Evolutionary conservation across 1,140 invertebrate genomes (phyloP).

Genomic region (Nautilus pompilius): DNA sequence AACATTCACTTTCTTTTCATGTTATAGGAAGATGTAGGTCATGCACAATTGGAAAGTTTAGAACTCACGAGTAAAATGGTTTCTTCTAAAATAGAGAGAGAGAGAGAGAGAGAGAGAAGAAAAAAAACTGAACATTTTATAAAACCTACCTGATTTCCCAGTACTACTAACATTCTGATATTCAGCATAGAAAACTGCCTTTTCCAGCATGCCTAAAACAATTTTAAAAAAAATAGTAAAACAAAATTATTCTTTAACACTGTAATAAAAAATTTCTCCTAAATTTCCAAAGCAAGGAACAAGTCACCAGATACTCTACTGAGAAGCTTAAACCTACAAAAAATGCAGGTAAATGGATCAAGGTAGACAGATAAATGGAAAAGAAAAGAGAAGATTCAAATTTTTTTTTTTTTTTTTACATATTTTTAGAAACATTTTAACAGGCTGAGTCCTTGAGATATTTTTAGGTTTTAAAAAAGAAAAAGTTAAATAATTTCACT

Average conservation of each 20-base stretch:
- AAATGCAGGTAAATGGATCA: too few relatives aligned
- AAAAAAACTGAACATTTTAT: too few relatives aligned
- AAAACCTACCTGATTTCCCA: constrained; percentile 60
- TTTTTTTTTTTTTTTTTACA: not conserved
- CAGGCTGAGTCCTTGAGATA: too few relatives aligned
- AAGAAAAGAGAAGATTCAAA: not conserved
- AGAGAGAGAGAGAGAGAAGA: too few relatives aligned
- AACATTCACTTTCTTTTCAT: not conserved
- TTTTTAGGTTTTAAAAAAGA: too few relatives aligned
- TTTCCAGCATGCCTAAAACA: constrained; percentile 57
- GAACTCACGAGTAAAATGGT: too few relatives aligned
- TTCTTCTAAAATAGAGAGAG: too few relatives aligned
- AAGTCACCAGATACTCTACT: not conserved
- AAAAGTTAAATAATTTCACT: too few relatives aligned
- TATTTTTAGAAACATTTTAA: not conserved
- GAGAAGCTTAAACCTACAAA: too few relatives aligned
- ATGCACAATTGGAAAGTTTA: too few relatives aligned
- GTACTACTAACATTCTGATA: constrained; percentile 77
- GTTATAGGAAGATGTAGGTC: not conserved
- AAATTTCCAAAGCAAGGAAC: not conserved
- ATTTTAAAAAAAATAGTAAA: constrained; percentile 1
- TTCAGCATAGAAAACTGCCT: constrained; percentile 86
- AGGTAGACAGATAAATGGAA: too few relatives aligned
- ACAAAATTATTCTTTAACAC: not conserved
- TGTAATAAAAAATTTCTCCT: not conserved